Conservation (phyloP, 2,113 vertebrate genomes). For the Plestiodon gilberti region DNA sequence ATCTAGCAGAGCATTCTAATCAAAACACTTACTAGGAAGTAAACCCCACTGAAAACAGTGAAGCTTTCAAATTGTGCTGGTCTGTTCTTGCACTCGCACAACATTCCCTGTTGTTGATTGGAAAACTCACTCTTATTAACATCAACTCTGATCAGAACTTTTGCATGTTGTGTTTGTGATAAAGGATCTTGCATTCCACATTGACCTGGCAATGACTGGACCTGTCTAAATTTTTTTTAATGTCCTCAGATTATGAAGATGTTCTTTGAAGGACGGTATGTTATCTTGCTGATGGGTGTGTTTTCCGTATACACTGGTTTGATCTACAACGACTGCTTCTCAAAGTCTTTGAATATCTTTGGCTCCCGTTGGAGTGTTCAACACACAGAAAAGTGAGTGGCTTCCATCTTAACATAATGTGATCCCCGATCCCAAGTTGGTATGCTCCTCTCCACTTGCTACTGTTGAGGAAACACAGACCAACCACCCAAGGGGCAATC, state of each 20-base stretch:
- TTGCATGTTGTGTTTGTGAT: background rate
- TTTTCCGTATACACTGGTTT: conserved; percentile 97
- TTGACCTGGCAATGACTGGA: background rate
- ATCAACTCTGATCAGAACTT: background rate
- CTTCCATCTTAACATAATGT: no score
- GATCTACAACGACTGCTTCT: conserved; percentile 99
- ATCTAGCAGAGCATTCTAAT: background rate
- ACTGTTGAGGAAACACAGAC: no score
- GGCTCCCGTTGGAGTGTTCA: conserved; percentile 90
- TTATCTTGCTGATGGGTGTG: conserved; percentile 95
- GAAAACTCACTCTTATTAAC: no score
- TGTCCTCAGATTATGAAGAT: conserved; percentile 87
- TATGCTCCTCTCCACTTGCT: no score
- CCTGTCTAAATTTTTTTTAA: fast-evolving
- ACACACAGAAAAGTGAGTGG: conserved; percentile 81
- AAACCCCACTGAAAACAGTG: no score
- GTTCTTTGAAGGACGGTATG: conserved; percentile 93
- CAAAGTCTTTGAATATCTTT: conserved; percentile 94
- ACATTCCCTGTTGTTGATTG: background rate
- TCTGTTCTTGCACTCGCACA: no score
- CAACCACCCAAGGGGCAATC: no score
- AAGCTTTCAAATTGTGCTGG: no score
- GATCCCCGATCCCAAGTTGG: no score
- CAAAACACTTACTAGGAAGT: no score
- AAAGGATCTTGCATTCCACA: background rate